phyloP scores from a whole-genome alignment of 2,888 invertebrate species.

The Pterobdella sp. region DNA sequence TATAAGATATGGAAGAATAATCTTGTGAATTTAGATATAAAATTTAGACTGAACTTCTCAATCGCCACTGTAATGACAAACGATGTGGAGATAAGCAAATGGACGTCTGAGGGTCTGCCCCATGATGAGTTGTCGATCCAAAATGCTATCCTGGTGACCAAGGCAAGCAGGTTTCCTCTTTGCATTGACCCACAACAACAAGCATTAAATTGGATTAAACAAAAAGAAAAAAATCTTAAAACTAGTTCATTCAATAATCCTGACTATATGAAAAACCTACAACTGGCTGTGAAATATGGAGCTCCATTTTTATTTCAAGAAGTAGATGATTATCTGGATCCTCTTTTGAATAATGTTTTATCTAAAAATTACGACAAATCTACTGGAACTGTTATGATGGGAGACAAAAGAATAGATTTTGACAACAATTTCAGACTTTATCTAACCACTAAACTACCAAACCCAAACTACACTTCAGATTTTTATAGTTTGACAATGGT shows the following conservation, averaged over 20 bases:
- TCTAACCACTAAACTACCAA: conserved; percentile 77
- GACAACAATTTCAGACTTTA: conserved; percentile 80
- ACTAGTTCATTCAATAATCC: conserved; percentile 69
- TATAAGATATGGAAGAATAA: conserved; percentile 72
- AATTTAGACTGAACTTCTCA: conserved; percentile 65
- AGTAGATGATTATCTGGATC: conserved; percentile 84
- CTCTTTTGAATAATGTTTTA: conserved; percentile 76
- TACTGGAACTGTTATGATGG: conserved; percentile 72
- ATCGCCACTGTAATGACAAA: conserved; percentile 69
- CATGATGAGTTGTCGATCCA: conserved; percentile 83
- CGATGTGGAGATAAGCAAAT: conserved; percentile 76
- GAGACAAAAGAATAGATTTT: conserved; percentile 80
- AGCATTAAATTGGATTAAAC: conserved; percentile 80
- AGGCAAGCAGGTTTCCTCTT: conserved; percentile 74
- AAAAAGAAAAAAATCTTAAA: conserved; percentile 72
- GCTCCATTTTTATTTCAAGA: conserved; percentile 80
- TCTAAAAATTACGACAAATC: conserved; percentile 76
- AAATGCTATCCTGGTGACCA: conserved; percentile 76
- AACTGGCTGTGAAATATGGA: conserved; percentile 81
- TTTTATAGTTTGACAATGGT: conserved; percentile 78
- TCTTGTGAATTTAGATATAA: conserved; percentile 62
- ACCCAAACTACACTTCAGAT: conserved; percentile 77
- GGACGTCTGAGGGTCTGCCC: conserved; percentile 80
- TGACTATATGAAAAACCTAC: conserved; percentile 76
- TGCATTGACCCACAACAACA: conserved; percentile 90